Evolutionary conservation across 2,797 vertebrate species (phyloP).

Genomic region (Xenentodon cancila): DNA sequence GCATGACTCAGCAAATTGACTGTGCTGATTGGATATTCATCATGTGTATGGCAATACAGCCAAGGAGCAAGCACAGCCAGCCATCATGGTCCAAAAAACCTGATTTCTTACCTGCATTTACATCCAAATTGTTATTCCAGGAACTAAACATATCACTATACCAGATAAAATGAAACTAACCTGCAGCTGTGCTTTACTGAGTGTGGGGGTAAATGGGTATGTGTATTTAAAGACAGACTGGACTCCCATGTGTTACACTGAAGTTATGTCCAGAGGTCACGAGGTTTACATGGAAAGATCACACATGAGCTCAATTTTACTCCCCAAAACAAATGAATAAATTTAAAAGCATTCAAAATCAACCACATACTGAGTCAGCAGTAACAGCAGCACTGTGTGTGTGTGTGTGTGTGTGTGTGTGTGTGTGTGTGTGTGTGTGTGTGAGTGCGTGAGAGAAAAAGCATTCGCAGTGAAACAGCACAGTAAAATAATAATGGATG

Average conservation of each 20-base stretch:
- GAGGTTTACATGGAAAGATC: neutral
- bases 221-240: constrained; percentile 4
- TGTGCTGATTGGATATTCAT: constrained; percentile 82
- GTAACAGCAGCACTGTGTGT: neutral
- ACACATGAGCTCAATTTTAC: neutral
- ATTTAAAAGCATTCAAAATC: neutral
- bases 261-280: neutral
- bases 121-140: constrained; percentile 26
- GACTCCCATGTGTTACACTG: neutral
- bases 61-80: constrained; percentile 47
- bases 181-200: constrained; percentile 1
- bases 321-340: neutral
- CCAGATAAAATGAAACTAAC: neutral
- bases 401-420: no score
- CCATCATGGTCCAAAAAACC: constrained; percentile 37
- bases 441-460: no score
- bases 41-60: constrained; percentile 58
- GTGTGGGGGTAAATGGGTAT: neutral
- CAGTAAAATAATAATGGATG: no score
- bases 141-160: constrained; percentile 21
- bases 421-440: no score
- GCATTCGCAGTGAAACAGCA: neutral
- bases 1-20: constrained; percentile 83
- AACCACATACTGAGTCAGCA: neutral
- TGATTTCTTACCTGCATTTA: constrained; percentile 37